These are phyloP conservation scores for Napeogenes inachia DNA, from an alignment of 2,888 invertebrate genomes.

Conservation along the genomic window DNA sequence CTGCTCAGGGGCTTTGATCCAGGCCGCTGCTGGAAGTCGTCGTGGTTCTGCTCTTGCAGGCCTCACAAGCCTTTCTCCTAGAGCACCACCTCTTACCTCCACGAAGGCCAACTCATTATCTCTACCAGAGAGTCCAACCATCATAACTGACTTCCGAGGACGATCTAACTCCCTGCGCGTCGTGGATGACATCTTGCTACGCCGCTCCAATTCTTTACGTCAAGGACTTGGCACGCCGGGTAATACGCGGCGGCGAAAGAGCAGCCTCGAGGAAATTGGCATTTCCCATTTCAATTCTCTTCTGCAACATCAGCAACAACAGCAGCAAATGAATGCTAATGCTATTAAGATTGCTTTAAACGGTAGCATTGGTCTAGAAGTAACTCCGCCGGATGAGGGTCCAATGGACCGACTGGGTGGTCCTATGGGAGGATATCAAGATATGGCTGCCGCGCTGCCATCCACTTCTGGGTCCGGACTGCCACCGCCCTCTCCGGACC, in stretches of 20 bases:
- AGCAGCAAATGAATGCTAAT: conserved; percentile 81
- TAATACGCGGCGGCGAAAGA: conserved; percentile 82
- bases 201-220: conserved; percentile 89
- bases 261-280: conserved; percentile 91
- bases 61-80: conserved; percentile 70
- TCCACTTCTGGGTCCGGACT: conserved; percentile 52
- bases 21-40: conserved; percentile 77
- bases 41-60: conserved; percentile 83
- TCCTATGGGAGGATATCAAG: conserved; percentile 68
- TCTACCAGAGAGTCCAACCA: conserved; percentile 91
- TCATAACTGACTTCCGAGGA: conserved; percentile 86
- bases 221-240: conserved; percentile 84
- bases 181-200: conserved; percentile 88
- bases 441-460: conserved; percentile 65
- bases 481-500: conserved; percentile 71
- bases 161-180: conserved; percentile 92
- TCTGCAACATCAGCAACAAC: conserved; percentile 75
- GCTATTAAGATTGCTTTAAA: conserved; percentile 91
- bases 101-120: conserved; percentile 94
- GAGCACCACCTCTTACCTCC: conserved; percentile 87
- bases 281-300: conserved; percentile 86
- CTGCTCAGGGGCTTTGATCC: conserved; percentile 86
- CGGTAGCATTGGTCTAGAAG: conserved; percentile 90
- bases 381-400: conserved; percentile 83
- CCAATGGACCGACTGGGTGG: conserved; percentile 68